These are phyloP conservation scores for Centrocercus urophasianus DNA, from an alignment of 2,113 vertebrate genomes.

Conservation along the genomic window DNA sequence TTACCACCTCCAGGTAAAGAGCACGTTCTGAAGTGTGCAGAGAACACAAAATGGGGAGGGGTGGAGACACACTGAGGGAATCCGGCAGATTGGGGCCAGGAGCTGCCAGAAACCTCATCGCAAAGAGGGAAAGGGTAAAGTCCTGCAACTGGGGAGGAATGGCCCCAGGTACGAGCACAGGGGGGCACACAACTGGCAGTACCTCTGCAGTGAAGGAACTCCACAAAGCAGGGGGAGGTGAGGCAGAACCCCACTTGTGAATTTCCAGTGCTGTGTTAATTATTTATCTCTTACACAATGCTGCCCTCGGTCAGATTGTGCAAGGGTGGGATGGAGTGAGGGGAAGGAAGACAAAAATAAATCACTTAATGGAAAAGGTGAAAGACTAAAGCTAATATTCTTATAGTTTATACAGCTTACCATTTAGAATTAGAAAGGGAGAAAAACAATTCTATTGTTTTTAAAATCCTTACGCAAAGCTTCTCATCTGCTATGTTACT, in stretches of 20 bases:
- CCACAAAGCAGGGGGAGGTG: neutral
- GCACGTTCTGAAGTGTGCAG: neutral
- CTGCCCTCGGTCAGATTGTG: neutral
- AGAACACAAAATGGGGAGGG: fast-evolving
- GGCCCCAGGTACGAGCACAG: neutral
- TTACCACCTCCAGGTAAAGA: too few species aligned
- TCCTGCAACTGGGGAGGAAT: neutral
- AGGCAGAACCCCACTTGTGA: neutral
- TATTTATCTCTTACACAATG: fast-evolving
- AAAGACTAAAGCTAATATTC: neutral
- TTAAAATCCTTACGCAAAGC: neutral
- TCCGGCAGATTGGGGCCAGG: too few species aligned
- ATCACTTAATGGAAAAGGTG: neutral
- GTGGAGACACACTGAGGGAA: too few species aligned
- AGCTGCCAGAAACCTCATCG: fast-evolving
- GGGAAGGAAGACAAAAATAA: neutral
- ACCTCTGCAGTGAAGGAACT: neutral
- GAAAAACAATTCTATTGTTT: neutral
- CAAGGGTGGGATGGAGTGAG: neutral
- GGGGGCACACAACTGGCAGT: fast-evolving
- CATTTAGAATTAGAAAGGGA: neutral
- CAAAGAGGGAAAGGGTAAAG: neutral
- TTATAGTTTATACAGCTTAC: neutral
- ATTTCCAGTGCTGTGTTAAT: neutral
- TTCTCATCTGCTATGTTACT: neutral